Base-by-base conservation (phyloP, 2,113 vertebrate genomes). In the Anoplopoma fimbria region DNA sequence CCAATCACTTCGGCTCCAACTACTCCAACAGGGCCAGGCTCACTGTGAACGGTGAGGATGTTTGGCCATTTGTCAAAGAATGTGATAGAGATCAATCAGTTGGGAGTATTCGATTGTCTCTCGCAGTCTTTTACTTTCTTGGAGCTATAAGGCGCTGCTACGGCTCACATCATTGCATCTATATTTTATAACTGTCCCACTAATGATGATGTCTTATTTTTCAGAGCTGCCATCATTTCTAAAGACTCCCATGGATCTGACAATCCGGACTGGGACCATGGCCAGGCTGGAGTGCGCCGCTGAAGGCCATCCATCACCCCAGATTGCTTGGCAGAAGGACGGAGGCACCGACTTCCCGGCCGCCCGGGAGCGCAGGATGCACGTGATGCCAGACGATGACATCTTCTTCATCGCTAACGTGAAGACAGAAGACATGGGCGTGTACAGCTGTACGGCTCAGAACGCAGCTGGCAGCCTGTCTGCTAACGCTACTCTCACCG, bases 281-380 rank as follows among this genome's bases (percentile, higher is more conserved):
- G 98, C 98, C 0, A 96, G 97, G 60, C 88, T 99, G 83, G 98
- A 99, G 85, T 99, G 98, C 12, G 97, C 97, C 2, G 98, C 98
- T 0, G 91, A 96, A 64, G 98, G 98, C 0, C 97, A 99, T 85
- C 98, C 98, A 0, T 92, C 96, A 38, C 98, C 98, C 0, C 97
- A 99, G 94, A 99, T 99, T 60, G 97, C 98, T 70, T 99, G 98
- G 98, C 98, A 99, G 85, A 99, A 99, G 71, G 98, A 99, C 1
- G 97, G 97, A 10, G 98, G 98, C 88, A 99, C 96, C 0, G 98
- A 99, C 89, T 99, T 99, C 86, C 98, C 98, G 0, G 98, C 98
- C 0, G 98, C 98, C 0, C 95, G 98, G 19, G 97, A 99, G 92
- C 95, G 98, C 2, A 94, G 98, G 38, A 99, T 99, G 98, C 98